Conservation (phyloP, 1,140 invertebrate genomes). For the Campoletis sonorensis region DNA sequence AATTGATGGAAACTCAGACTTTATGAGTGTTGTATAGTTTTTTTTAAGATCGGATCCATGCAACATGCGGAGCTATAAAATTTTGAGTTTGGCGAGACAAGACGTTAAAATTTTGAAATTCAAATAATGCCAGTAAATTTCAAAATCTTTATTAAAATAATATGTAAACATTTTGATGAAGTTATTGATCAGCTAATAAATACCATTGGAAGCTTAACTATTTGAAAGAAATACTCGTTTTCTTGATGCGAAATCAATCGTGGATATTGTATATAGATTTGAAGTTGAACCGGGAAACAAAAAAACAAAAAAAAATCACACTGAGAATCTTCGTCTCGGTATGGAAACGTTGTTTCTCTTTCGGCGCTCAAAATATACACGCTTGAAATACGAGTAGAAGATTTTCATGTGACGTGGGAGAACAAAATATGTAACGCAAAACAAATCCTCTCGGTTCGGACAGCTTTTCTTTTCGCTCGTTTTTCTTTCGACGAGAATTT, state of each 20-base stretch:
- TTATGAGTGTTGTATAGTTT: neutral
- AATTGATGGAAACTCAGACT: no score
- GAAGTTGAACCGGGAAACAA: no score
- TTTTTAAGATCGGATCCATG: neutral
- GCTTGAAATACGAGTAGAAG: constrained; percentile 5
- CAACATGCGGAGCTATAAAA: neutral
- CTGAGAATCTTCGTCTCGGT: neutral
- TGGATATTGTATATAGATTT: no score
- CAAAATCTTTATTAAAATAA: no score
- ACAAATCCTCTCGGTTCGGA: neutral
- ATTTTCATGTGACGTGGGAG: neutral
- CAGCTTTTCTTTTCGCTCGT: neutral
- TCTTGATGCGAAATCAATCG: neutral
- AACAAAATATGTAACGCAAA: constrained; percentile 13
- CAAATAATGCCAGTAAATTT: no score
- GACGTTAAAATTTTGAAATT: neutral
- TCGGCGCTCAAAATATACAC: neutral
- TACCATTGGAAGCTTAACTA: no score
- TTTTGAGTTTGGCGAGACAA: neutral
- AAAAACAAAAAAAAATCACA: no score
- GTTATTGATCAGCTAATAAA: no score
- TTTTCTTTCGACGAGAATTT: neutral
- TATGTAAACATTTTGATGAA: neutral
- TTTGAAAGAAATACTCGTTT: no score
- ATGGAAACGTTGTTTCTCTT: neutral